Conservation (phyloP, 2,888 invertebrate species). For the Lampropteryx suffumata region DNA sequence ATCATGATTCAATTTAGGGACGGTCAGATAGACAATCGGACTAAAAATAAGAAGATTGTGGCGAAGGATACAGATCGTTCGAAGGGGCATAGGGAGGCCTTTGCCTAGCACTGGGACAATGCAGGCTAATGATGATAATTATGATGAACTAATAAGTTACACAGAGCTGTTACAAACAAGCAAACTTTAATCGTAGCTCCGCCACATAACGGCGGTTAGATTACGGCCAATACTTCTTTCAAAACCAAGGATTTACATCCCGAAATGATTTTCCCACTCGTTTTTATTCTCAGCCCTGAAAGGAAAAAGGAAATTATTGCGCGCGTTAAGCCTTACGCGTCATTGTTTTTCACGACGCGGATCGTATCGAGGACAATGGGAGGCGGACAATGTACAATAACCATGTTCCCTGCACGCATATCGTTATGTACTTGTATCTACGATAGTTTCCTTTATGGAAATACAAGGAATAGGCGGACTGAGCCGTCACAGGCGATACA, state of each 20-base stretch:
- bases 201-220: no score
- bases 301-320: conserved; percentile 31
- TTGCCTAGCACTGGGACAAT: no score
- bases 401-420: conserved; percentile 8
- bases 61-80: no score
- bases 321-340: conserved; percentile 25
- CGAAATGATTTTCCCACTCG: conserved; percentile 1
- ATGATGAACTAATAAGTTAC: no score
- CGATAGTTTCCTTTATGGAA: conserved; percentile 1
- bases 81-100: no score
- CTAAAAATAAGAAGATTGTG: no score
- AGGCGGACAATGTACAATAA: conserved; percentile 24
- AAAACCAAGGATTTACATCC: neutral
- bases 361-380: conserved; percentile 29
- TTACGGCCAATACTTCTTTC: neutral
- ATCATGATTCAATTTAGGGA: no score
- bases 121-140: no score
- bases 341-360: conserved; percentile 35
- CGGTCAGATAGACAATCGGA: no score
- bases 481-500: no score
- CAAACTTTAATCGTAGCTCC: no score
- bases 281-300: conserved; percentile 21
- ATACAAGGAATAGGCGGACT: neutral
- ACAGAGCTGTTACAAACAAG: no score
- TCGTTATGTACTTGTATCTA: neutral